Evolutionary conservation across 2,797 vertebrate genomes (phyloP).

Genomic region (Labeo calbasu): DNA sequence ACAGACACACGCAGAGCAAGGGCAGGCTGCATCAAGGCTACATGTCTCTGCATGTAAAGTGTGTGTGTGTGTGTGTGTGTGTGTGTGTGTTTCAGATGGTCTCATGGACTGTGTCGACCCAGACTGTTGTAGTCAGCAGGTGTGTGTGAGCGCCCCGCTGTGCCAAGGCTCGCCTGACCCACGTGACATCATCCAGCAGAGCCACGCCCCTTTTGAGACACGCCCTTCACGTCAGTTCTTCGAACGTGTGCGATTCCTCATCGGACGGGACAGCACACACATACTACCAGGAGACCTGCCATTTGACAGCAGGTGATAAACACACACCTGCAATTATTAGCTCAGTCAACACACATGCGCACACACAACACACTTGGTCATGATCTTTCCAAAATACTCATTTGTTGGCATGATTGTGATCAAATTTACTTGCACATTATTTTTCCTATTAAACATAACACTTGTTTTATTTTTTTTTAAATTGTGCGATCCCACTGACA

Average conservation of each 20-base stretch:
- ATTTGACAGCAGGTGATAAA: constrained; percentile 83
- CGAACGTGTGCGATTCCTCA: constrained; percentile 84
- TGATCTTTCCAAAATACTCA: not conserved
- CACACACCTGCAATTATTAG: constrained; percentile 24
- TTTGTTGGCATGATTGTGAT: not conserved
- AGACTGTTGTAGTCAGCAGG: constrained; percentile 86
- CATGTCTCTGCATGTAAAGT: constrained; percentile 34
- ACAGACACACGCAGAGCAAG: constrained; percentile 39
- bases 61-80: constrained; percentile 49
- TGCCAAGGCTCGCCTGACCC: constrained; percentile 89
- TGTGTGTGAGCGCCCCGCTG: constrained; percentile 81
- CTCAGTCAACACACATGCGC: constrained; percentile 14
- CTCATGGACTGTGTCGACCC: constrained; percentile 88
- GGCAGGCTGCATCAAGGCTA: constrained; percentile 34
- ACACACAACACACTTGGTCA: not conserved
- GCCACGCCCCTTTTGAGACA: constrained; percentile 78
- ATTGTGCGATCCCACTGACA: not conserved
- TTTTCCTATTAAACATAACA: not conserved
- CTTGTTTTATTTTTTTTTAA: not conserved
- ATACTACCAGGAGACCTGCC: constrained; percentile 82
- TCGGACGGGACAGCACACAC: constrained; percentile 86
- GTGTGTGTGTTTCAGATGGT: constrained; percentile 76
- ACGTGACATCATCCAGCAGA: constrained; percentile 86
- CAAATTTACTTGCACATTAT: not conserved
- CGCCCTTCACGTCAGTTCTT: constrained; percentile 82